These are phyloP conservation scores for Artibeus jamaicensis DNA, from an alignment of 2,797 vertebrate species.

Conservation along the genomic window DNA sequence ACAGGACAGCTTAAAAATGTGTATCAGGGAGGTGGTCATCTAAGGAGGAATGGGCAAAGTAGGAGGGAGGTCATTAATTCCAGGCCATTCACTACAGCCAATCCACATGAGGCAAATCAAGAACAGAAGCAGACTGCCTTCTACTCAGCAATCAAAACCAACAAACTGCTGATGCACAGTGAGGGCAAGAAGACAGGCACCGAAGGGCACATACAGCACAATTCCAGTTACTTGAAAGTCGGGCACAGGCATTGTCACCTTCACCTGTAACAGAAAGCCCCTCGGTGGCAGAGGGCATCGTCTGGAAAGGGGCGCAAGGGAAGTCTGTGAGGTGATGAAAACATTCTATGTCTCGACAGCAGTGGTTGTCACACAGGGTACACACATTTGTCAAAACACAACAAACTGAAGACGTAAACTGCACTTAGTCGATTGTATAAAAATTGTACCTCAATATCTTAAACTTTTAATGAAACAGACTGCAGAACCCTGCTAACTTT, in stretches of 20 bases:
- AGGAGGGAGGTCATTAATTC: not conserved
- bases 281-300: not conserved
- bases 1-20: not conserved
- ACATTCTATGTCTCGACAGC: not conserved
- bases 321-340: not conserved
- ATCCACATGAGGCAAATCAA: not conserved
- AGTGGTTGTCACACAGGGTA: not conserved
- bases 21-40: not conserved
- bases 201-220: not conserved
- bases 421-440: not conserved
- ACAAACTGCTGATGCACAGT: not conserved
- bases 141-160: not conserved
- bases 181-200: not conserved
- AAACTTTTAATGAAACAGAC: not conserved
- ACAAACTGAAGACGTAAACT: not conserved
- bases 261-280: not conserved
- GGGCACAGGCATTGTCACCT: not conserved
- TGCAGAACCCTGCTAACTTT: not conserved
- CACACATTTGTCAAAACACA: not conserved
- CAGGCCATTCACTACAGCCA: not conserved
- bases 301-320: not conserved
- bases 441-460: not conserved
- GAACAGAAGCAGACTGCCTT: not conserved
- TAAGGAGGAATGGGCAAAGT: not conserved
- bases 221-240: not conserved